phyloP scores from a whole-genome alignment of 2,113 vertebrate genomes.

The Lipophrys pholis region DNA sequence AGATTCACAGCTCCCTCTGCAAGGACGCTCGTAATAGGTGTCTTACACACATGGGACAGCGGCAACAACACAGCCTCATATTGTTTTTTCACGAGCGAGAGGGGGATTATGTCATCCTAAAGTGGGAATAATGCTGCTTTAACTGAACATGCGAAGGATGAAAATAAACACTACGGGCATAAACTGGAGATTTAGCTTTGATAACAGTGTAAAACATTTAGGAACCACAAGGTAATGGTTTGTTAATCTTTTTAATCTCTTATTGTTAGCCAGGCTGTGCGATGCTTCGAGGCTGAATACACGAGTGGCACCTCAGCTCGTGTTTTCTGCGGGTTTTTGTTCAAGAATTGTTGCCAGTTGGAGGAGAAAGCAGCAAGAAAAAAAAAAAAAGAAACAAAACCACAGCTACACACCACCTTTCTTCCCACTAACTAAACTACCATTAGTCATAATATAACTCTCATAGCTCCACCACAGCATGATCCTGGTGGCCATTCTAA shows the following conservation, averaged over 20 bases:
- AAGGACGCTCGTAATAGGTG: constrained; percentile 44
- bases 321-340: constrained; percentile 27
- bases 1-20: constrained; percentile 18
- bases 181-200: constrained; percentile 11
- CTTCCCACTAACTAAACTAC: constrained; percentile 41
- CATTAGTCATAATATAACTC: constrained; percentile 71
- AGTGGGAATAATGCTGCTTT: no score
- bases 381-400: no score
- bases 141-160: no score
- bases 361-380: constrained; percentile 13
- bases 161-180: background rate
- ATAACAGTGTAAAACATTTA: constrained; percentile 16
- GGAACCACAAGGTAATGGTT: constrained; percentile 23
- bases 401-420: background rate
- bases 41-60: constrained; percentile 23
- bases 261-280: constrained; percentile 29
- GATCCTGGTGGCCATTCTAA: constrained; percentile 40
- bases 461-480: constrained; percentile 42
- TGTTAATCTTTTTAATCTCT: constrained; percentile 8
- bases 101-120: constrained; percentile 15
- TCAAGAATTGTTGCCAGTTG: constrained; percentile 37
- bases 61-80: constrained; percentile 25
- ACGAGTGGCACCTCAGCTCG: constrained; percentile 25
- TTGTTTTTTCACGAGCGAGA: constrained; percentile 45
- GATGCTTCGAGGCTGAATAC: constrained; percentile 17